These are phyloP conservation scores for Oxyruncus cristatus DNA, from an alignment of 2,113 vertebrate species.

Conservation along the genomic window DNA sequence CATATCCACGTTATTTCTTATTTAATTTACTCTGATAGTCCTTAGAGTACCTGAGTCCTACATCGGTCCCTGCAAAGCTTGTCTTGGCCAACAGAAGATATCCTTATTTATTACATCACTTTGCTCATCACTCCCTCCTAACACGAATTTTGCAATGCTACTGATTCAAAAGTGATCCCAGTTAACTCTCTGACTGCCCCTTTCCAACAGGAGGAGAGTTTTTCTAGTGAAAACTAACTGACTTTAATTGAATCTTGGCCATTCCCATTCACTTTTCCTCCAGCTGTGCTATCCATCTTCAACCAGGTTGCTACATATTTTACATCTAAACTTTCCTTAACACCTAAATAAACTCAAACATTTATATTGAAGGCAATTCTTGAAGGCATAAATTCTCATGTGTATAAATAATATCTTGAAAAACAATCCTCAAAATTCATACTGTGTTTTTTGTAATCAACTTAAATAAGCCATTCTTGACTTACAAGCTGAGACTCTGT, in stretches of 20 bases:
- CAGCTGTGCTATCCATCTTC: neutral
- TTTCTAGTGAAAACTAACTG: neutral
- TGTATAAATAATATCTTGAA: neutral
- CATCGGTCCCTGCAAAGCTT: neutral
- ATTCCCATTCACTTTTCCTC: neutral
- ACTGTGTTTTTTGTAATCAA: neutral
- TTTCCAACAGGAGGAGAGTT: neutral
- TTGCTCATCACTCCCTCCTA: neutral
- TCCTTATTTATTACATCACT: neutral
- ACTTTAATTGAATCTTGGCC: neutral
- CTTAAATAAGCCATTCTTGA: neutral
- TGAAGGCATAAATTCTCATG: neutral
- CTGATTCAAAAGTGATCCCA: neutral
- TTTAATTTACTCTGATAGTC: constrained; percentile 15
- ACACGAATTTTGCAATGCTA: neutral
- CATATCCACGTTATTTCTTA: neutral
- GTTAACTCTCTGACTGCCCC: neutral
- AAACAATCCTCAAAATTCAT: neutral
- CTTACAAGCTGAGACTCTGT: neutral
- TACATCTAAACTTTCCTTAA: neutral
- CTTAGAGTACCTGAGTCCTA: neutral
- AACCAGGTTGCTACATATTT: neutral
- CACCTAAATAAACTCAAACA: too few species aligned
- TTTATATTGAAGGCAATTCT: too few species aligned
- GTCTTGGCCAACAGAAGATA: neutral